Base-by-base conservation (phyloP, 2,888 invertebrate species). In the Anarsia innoxiella region DNA sequence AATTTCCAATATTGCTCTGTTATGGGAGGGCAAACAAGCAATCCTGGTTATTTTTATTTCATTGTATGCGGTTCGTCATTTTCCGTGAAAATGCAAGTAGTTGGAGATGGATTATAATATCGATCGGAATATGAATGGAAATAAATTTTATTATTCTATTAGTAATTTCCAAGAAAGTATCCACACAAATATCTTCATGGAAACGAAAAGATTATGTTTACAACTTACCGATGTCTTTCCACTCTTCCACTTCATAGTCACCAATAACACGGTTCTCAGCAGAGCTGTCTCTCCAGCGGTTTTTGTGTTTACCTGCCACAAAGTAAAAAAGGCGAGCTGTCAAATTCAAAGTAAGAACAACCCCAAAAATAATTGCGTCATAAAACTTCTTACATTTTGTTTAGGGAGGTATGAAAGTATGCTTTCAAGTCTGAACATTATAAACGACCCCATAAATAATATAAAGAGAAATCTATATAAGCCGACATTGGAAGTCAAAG, bases 181-280 rank as follows among this genome's bases (percentile, higher is more conserved):
- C n/a, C n/a, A n/a, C n/a, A n/a, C n/a, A n/a, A n/a, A n/a, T n/a
- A n/a, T n/a, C n/a, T n/a, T n/a, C n/a, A n/a, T n/a, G n/a, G n/a
- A n/a, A n/a, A n/a, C n/a, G n/a, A n/a, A n/a, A 19, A 19, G 8
- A 19, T 5, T 19, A 19, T 19, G 8, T 19, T 19, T 19, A 19
- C 37, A 28, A 63, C 87, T 86, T 65, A 89, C 89, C 89, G 72
- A 88, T 85, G 72, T 90, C 89, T 72, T 90, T 89, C 90, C 90
- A 90, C 75, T 91, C 91, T 76, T 91, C 91, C 52, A 90, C 87
- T 58, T 90, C 91, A 71, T 90, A 91, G 78, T 91, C 92, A 50
- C 86, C 86, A 48, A 88, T 79, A 49, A 88, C 87, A 77, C 89
- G 86, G 64, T 88, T 87, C 62, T 89, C 88, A 44, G 87, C 80